These are phyloP conservation scores for Hydrophis major DNA, from an alignment of 2,797 vertebrate genomes.

Conservation along the genomic window DNA sequence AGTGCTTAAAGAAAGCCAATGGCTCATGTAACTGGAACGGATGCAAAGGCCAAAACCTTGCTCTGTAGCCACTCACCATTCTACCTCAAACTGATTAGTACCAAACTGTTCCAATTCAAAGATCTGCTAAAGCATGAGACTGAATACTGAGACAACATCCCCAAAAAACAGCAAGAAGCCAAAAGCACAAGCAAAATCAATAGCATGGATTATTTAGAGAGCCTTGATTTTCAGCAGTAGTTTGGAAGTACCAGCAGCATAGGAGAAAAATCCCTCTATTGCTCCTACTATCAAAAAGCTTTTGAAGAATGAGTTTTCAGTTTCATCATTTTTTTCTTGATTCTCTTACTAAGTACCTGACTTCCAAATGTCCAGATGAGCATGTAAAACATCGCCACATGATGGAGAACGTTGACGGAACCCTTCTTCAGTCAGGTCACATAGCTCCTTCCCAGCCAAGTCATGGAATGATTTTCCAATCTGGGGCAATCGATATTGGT, in stretches of 20 bases:
- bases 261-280: neutral
- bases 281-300: too few species aligned
- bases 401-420: constrained; percentile 88
- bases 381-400: constrained; percentile 89
- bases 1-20: neutral
- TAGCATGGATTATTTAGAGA: neutral
- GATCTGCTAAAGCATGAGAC: neutral
- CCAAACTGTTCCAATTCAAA: neutral
- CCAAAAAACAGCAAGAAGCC: neutral
- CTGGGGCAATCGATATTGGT: constrained; percentile 91
- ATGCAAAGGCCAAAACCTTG: neutral
- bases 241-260: neutral
- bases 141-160: neutral
- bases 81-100: neutral
- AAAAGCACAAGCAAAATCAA: neutral
- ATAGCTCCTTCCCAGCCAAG: constrained; percentile 89
- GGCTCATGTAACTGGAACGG: neutral
- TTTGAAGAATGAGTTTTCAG: neutral
- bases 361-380: constrained; percentile 98
- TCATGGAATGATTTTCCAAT: constrained; percentile 92
- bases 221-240: neutral
- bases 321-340: neutral
- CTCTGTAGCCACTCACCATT: neutral
- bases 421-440: constrained; percentile 90
- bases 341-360: constrained; percentile 76